Percentiles rank a stretch among this genome's conserved stretches.
Conservation (phyloP, 2,113 vertebrate species). For the Sciurus niger region DNA sequence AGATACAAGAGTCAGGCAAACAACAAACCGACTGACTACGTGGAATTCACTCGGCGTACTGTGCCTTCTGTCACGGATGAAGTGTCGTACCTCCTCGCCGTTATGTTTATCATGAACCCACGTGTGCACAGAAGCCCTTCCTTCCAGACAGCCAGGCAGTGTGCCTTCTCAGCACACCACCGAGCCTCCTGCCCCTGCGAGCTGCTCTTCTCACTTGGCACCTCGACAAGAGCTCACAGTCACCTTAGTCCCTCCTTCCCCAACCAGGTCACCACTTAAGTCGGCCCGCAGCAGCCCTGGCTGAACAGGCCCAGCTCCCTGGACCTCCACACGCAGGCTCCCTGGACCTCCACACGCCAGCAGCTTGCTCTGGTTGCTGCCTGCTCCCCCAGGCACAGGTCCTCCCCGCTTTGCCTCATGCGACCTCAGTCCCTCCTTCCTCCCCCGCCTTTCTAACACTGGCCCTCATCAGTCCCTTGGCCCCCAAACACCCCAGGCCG, state of each 20-base stretch:
- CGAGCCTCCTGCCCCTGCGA: background rate
- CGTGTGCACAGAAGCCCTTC: background rate
- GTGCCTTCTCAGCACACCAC: background rate
- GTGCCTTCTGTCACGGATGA: background rate
- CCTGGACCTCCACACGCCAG: background rate
- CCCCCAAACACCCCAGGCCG: background rate
- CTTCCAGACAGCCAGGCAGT: background rate
- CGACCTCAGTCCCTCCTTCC: background rate
- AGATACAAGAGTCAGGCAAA: slow-evolving; percentile 2
- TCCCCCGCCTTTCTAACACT: background rate
- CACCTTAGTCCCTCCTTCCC: background rate
- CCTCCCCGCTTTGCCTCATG: too few species aligned
- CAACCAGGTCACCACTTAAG: background rate
- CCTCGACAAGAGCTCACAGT: background rate
- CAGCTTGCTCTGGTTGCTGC: background rate
- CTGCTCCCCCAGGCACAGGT: background rate
- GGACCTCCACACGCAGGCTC: background rate
- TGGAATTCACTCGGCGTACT: background rate
- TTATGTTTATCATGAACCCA: background rate
- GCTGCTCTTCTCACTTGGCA: background rate
- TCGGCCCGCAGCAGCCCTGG: background rate
- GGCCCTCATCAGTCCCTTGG: background rate
- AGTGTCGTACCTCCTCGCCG: background rate
- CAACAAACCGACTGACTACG: background rate
- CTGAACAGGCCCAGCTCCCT: background rate